phyloP scores from a whole-genome alignment of 2,797 vertebrate species.

The Alcedo atthis region DNA sequence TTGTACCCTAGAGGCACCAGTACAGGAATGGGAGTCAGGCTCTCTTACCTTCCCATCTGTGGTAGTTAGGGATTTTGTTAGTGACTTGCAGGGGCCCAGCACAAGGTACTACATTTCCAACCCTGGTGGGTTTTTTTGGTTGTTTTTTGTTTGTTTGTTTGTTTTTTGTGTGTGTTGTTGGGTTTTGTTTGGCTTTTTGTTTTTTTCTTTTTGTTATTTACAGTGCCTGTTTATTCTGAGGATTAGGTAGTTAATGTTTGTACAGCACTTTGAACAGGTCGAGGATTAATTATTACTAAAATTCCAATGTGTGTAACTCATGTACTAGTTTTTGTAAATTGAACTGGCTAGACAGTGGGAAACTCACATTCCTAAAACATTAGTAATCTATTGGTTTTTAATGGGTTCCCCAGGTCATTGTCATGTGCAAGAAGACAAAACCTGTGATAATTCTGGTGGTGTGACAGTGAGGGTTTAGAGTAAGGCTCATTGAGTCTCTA shows the following conservation, averaged over 20 bases:
- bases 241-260: slow-evolving; percentile 61
- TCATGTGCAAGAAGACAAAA: not conserved
- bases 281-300: slow-evolving; percentile 60
- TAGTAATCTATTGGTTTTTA: slow-evolving; percentile 12
- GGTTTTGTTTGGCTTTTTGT: not conserved
- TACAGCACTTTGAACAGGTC: slow-evolving; percentile 33
- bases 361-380: slow-evolving; percentile 54
- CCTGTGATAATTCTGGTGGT: not conserved
- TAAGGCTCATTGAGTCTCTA: not conserved
- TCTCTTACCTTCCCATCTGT: not conserved
- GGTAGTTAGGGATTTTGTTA: not conserved
- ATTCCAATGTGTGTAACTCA: slow-evolving; percentile 47
- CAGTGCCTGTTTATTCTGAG: slow-evolving; percentile 6
- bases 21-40: not conserved
- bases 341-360: slow-evolving; percentile 37
- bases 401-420: not conserved
- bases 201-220: slow-evolving; percentile 12
- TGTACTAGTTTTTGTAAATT: slow-evolving; percentile 11
- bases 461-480: not conserved
- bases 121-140: no score
- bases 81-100: not conserved
- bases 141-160: not conserved
- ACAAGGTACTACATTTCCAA: not conserved
- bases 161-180: not conserved
- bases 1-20: not conserved